phyloP scores from a whole-genome alignment of 2,888 invertebrate species.

The Leucoma salicis region DNA sequence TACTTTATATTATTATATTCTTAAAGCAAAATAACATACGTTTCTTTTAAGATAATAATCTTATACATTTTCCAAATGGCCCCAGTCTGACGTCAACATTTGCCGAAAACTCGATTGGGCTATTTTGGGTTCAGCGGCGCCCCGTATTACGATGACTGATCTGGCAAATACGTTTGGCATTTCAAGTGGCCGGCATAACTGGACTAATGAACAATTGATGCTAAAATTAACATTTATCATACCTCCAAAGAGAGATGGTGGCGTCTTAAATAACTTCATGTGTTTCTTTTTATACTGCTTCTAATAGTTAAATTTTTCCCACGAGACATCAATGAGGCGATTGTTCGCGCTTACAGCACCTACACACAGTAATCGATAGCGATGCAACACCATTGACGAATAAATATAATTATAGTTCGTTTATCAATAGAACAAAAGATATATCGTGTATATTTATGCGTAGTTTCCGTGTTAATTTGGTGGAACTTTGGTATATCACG shows the following conservation, averaged over 20 bases:
- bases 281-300: conserved; percentile 11
- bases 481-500: conserved; percentile 7
- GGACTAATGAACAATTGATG: conserved; percentile 42
- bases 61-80: conserved; percentile 64
- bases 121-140: conserved; percentile 61
- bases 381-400: conserved; percentile 28
- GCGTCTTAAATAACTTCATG: conserved; percentile 14
- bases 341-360: not conserved
- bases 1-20: no score
- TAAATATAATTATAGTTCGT: conserved; percentile 7
- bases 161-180: conserved; percentile 60
- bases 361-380: conserved; percentile 14
- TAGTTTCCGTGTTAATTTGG: conserved; percentile 11
- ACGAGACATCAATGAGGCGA: conserved; percentile 28
- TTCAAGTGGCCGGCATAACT: conserved; percentile 51
- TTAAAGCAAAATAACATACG: no score
- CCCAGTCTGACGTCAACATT: conserved; percentile 63
- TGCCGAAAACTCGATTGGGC: conserved; percentile 58
- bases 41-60: conserved; percentile 4
- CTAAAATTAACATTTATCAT: conserved; percentile 38
- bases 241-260: conserved; percentile 15
- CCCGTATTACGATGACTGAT: conserved; percentile 59
- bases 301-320: conserved; percentile 20
- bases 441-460: not conserved
- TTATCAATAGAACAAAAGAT: not conserved